Conservation (phyloP, 2,888 invertebrate genomes). For the Xanthostigma xanthostigma region DNA sequence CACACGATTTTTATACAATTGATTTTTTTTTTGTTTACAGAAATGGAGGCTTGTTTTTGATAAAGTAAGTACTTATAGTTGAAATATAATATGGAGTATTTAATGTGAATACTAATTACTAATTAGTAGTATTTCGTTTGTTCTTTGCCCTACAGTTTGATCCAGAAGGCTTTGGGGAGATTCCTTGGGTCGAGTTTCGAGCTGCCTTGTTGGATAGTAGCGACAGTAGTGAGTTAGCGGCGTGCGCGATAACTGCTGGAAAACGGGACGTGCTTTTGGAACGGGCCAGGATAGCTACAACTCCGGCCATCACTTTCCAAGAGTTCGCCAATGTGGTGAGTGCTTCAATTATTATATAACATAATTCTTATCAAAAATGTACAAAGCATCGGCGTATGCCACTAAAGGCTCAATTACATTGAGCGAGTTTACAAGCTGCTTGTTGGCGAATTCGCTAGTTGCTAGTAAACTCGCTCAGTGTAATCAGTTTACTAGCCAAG, state of each 20-base stretch:
- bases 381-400: no score
- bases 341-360: slow-evolving; percentile 16
- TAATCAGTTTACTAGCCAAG: no score
- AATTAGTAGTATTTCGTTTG: slow-evolving; percentile 24
- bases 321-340: slow-evolving; percentile 92
- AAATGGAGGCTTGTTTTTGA: slow-evolving; percentile 84
- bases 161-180: slow-evolving; percentile 86
- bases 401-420: no score
- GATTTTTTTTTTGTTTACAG: slow-evolving; percentile 37
- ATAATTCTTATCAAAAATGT: no score
- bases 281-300: slow-evolving; percentile 51
- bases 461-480: no score
- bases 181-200: slow-evolving; percentile 72
- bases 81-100: background rate
- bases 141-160: slow-evolving; percentile 49
- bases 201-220: slow-evolving; percentile 42
- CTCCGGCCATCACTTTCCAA: slow-evolving; percentile 77
- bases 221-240: slow-evolving; percentile 26
- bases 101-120: background rate
- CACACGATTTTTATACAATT: slow-evolving; percentile 2
- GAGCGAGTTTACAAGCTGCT: no score
- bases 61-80: slow-evolving; percentile 40
- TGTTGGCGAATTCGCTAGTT: no score
- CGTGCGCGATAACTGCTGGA: slow-evolving; percentile 17
- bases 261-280: slow-evolving; percentile 46